Percentiles rank a stretch among this genome's conserved stretches.
phyloP scores from a whole-genome alignment of 2,797 vertebrate genomes.

The Erethizon dorsatum region DNA sequence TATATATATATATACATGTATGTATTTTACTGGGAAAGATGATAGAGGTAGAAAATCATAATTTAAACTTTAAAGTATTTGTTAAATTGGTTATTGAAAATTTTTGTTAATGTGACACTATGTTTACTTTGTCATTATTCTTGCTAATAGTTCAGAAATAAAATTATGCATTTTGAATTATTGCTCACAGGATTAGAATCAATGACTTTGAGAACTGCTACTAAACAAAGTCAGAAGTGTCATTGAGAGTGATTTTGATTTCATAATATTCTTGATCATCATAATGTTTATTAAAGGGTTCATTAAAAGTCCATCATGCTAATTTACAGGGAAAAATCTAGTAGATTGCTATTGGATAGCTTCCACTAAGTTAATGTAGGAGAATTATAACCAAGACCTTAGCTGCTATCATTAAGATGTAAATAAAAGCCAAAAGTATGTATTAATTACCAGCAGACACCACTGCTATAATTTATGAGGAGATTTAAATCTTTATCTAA shows the following conservation, averaged over 20 bases:
- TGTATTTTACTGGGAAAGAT: conserved; percentile 42
- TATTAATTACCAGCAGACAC: conserved; percentile 85
- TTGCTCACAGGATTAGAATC: conserved; percentile 81
- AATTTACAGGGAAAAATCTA: conserved; percentile 88
- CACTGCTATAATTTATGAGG: conserved; percentile 69
- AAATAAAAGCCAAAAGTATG: conserved; percentile 78
- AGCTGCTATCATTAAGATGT: conserved; percentile 84
- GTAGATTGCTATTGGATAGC: conserved; percentile 84
- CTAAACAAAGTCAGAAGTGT: conserved; percentile 83
- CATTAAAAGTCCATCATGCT: conserved; percentile 89
- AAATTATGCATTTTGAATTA: conserved; percentile 81
- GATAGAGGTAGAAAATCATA: not conserved
- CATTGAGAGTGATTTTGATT: conserved; percentile 85
- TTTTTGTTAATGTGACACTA: not conserved
- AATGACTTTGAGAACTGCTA: conserved; percentile 79
- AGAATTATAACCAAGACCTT: conserved; percentile 83
- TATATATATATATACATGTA: too few species aligned
- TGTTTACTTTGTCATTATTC: conserved; percentile 68
- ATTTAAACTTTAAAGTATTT: conserved; percentile 39
- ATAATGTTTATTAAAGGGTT: conserved; percentile 86
- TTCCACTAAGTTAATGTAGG: conserved; percentile 87
- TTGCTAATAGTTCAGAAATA: conserved; percentile 75
- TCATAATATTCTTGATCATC: conserved; percentile 87
- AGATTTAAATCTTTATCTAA: conserved; percentile 73
- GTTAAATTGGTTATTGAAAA: conserved; percentile 28